A percentile compares a stretch with the other conserved stretches of the same genome.
These are phyloP conservation scores for Crenichthys baileyi DNA, from an alignment of 2,797 vertebrate species.

Conservation along the genomic window DNA sequence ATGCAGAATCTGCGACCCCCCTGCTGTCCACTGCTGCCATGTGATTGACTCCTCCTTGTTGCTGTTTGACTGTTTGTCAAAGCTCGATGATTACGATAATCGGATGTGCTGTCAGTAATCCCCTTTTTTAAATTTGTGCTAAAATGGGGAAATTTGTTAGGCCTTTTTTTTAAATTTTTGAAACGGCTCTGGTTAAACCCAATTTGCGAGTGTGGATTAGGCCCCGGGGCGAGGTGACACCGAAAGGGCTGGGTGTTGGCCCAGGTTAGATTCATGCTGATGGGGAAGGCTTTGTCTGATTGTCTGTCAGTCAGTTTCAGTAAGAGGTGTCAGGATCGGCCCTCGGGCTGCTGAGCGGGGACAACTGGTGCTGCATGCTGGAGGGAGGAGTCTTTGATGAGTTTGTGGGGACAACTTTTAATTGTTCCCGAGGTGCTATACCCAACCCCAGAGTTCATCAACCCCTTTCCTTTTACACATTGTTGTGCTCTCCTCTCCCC, in stretches of 20 bases:
- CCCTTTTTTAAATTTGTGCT: constrained; percentile 78
- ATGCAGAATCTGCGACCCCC: constrained; percentile 33
- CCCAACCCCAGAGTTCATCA: constrained; percentile 38
- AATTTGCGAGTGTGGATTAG: constrained; percentile 73
- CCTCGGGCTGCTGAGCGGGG: constrained; percentile 18
- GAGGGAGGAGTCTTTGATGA: constrained; percentile 20
- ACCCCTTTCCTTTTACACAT: constrained; percentile 45
- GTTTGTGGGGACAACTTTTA: constrained; percentile 42
- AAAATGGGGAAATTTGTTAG: constrained; percentile 78
- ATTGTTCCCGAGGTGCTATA: constrained; percentile 36
- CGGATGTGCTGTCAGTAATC: constrained; percentile 74
- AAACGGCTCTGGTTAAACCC: constrained; percentile 73
- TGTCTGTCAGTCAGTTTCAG: constrained; percentile 37
- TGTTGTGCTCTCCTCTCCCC: constrained; percentile 31
- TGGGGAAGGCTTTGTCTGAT: constrained; percentile 19
- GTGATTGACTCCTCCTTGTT: constrained; percentile 27
- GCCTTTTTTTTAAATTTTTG: constrained; percentile 67
- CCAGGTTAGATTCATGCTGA: constrained; percentile 21
- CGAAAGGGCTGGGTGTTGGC: constrained; percentile 21
- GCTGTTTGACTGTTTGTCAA: constrained; percentile 43
- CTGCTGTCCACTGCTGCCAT: constrained; percentile 20
- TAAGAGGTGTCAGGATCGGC: constrained; percentile 5
- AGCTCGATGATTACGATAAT: constrained; percentile 67
- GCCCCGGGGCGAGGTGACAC: constrained; percentile 37
- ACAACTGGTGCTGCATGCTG: constrained; percentile 9